Evolutionary conservation across 2,797 vertebrate species (phyloP), one percentile per base, ranked within the genome.

Genomic region (Triplophysa bombifrons): DNA sequence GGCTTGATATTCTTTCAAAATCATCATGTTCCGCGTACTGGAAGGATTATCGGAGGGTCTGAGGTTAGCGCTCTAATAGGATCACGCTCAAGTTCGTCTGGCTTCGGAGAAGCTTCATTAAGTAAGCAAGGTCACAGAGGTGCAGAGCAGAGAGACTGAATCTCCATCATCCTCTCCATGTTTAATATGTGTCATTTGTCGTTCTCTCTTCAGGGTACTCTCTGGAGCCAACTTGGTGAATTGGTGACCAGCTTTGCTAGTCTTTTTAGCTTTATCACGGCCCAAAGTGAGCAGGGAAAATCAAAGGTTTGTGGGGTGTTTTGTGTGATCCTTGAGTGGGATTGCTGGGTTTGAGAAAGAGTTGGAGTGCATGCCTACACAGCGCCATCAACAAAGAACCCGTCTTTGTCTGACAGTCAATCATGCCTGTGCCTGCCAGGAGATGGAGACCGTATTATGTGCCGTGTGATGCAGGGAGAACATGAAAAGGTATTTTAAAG

Each of bases 401-500:
- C 19, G 27, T 74, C 63, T 73, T 70, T 82, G 64, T 67, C 65
- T 72, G 51, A 71, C 68, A 61, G 75, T 80, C 71, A 81, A 61
- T 81, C 78, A 79, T 38, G 48, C 61, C 68, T 25, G 25, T 73
- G 20, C 55, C 64, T 67, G 55, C 55, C 41, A 41, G 72, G 78
- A 84, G 82, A 79, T 71, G 73, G 71, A 88, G 88, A 90, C 88
- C 83, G 90, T 92, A 92, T 93, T 93, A 91, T 88, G 76, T 46
- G 3, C 82, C 9, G 34, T 72, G 64, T 84, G 81, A 82, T 90
- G 88, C 85, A 88, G 82, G 85, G 85, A 90, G 89, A 89, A 87
- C 88, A 92, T 89, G 88, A 86, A 81, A 66, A 82, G 87, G 81
- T 91, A 90, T 93, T 94, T 93, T 91, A 92, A 92, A 93, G 92